These are phyloP conservation scores for Archilochus colubris DNA, from an alignment of 2,113 vertebrate genomes.

Conservation along the genomic window DNA sequence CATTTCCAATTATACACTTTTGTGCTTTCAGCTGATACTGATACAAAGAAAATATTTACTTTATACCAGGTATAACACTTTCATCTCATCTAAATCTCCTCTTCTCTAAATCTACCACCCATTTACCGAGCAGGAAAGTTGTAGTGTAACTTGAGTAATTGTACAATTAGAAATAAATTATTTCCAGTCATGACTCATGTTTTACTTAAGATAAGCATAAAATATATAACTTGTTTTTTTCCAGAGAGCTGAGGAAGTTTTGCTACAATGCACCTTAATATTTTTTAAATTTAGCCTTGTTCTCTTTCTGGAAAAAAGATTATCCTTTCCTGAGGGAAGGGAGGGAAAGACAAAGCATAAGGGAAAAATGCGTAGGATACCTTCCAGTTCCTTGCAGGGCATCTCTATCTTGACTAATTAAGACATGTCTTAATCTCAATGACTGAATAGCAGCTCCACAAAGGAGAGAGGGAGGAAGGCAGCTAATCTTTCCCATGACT, in stretches of 20 bases:
- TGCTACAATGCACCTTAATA: neutral
- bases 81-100: constrained; percentile 3
- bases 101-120: neutral
- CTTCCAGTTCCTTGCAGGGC: constrained; percentile 14
- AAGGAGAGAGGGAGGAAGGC: constrained; percentile 46
- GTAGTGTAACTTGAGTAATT: constrained; percentile 1
- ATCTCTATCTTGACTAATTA: constrained; percentile 62
- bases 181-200: constrained; percentile 32
- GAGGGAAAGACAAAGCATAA: neutral
- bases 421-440: constrained; percentile 54
- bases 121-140: constrained; percentile 7
- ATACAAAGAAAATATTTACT: constrained; percentile 42
- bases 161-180: constrained; percentile 55
- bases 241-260: neutral
- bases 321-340: constrained; percentile 9
- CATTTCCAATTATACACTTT: neutral
- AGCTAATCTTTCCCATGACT: constrained; percentile 65
- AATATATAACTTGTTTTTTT: neutral
- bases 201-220: constrained; percentile 55
- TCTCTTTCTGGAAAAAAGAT: constrained; percentile 27
- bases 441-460: constrained; percentile 30
- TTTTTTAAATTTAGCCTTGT: neutral
- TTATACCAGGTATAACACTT: constrained; percentile 19
- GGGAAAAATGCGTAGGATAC: constrained; percentile 62
- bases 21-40: neutral